Conservation (phyloP, 2,113 vertebrate genomes). For the Anarrhichthys ocellatus region DNA sequence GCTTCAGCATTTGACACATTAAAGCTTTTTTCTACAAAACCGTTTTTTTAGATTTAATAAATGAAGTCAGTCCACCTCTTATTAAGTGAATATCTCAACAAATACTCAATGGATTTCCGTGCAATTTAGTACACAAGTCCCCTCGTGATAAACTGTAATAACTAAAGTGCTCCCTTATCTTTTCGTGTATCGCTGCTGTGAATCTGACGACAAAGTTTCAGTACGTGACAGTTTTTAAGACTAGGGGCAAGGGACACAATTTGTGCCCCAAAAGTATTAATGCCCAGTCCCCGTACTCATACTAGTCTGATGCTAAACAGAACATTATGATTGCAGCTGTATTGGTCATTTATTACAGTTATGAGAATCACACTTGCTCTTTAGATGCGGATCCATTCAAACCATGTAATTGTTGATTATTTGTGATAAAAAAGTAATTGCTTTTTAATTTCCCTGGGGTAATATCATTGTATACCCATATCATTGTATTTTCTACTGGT, state of each 20-base stretch:
- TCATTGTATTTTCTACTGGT: slow-evolving; percentile 31
- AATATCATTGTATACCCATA: not conserved
- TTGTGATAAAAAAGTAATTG: slow-evolving; percentile 17
- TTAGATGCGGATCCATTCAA: slow-evolving; percentile 18
- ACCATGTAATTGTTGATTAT: slow-evolving; percentile 9
- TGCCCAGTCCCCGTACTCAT: not conserved
- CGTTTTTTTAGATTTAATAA: not conserved
- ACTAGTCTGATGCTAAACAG: not conserved
- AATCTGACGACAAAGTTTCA: not conserved
- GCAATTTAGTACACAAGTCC: not conserved
- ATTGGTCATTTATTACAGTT: not conserved
- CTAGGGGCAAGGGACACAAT: not conserved
- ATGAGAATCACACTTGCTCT: not conserved
- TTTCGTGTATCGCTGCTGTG: not conserved
- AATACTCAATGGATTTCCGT: not conserved
- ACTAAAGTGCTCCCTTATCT: not conserved
- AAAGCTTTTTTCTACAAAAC: not conserved
- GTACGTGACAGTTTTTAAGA: too few relatives aligned
- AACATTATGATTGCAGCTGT: not conserved
- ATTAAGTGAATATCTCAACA: slow-evolving; percentile 2
- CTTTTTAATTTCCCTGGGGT: slow-evolving; percentile 12
- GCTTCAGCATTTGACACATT: slow-evolving; percentile 31
- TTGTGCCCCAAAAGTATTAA: not conserved
- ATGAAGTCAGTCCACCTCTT: not conserved
- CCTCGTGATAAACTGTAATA: not conserved